A percentile compares a stretch with the other conserved stretches of the same genome.
phyloP scores from a whole-genome alignment of 1,140 invertebrate genomes.

The Medauroidea extradentata region DNA sequence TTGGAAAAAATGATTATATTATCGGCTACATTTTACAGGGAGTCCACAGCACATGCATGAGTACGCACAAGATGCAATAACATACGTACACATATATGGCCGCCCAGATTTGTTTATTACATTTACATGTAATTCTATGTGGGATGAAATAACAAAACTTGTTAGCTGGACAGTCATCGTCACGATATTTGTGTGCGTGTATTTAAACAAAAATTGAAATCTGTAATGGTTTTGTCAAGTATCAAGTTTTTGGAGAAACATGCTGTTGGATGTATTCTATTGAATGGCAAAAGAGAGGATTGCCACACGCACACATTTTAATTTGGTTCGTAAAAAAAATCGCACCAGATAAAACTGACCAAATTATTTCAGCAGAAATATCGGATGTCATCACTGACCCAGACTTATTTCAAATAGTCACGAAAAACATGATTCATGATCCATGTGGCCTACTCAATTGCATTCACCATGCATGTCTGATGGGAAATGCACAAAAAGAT shows the following conservation, averaged over 20 bases:
- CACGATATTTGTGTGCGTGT: conserved; percentile 37
- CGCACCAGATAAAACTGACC: conserved; percentile 39
- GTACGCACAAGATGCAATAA: conserved; percentile 43
- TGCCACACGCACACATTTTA: conserved; percentile 48
- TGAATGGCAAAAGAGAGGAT: conserved; percentile 50
- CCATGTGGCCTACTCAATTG: conserved; percentile 27
- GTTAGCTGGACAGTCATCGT: conserved; percentile 10
- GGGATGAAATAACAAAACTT: not conserved
- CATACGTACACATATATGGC: conserved; percentile 40
- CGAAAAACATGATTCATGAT: conserved; percentile 39
- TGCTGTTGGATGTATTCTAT: conserved; percentile 24
- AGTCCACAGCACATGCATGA: conserved; percentile 43
- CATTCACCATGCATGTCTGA: conserved; percentile 38
- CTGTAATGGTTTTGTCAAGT: conserved; percentile 25
- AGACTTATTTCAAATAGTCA: conserved; percentile 31
- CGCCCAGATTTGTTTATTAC: conserved; percentile 28
- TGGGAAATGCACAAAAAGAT: conserved; percentile 39
- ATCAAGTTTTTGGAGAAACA: conserved; percentile 29
- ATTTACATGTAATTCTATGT: conserved; percentile 22
- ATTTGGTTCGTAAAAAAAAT: conserved; percentile 39
- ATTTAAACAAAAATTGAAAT: conserved; percentile 34
- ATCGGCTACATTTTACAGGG: conserved; percentile 36
- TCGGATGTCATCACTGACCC: conserved; percentile 44
- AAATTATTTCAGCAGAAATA: conserved; percentile 50
- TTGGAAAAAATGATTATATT: conserved; percentile 28